A percentile compares a stretch with the other conserved stretches of the same genome.
phyloP scores from a whole-genome alignment of 2,888 invertebrate species.

The Stictocephala bisonia region DNA sequence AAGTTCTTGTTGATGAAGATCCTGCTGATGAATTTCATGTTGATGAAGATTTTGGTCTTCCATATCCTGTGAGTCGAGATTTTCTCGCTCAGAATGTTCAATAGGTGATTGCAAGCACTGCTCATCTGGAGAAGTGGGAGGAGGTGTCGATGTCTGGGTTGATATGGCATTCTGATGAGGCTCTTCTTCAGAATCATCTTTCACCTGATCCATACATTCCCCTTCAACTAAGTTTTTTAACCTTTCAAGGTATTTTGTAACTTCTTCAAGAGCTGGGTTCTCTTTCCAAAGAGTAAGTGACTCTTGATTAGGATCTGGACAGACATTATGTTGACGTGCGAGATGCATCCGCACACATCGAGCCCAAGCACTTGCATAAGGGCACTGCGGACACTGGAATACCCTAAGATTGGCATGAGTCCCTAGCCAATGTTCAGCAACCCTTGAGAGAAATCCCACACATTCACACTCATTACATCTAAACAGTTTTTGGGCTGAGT shows the following conservation, averaged over 20 bases:
- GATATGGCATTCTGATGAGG: slow-evolving; percentile 29
- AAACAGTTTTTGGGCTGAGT: slow-evolving; percentile 79
- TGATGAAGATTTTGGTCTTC: slow-evolving; percentile 20
- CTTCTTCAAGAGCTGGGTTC: slow-evolving; percentile 79
- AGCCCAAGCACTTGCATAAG: slow-evolving; percentile 81
- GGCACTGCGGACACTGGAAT: slow-evolving; percentile 75
- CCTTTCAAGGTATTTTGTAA: slow-evolving; percentile 76
- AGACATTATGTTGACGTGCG: slow-evolving; percentile 77
- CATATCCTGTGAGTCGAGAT: slow-evolving; percentile 3
- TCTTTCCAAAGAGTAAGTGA: slow-evolving; percentile 71
- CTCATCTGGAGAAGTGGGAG: slow-evolving; percentile 22
- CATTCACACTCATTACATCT: slow-evolving; percentile 81
- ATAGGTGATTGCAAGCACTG: slow-evolving; percentile 13
- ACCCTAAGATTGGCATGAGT: slow-evolving; percentile 76
- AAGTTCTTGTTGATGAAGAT: slow-evolving; percentile 21
- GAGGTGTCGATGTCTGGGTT: slow-evolving; percentile 28
- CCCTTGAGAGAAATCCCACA: slow-evolving; percentile 77
- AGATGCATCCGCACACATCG: slow-evolving; percentile 79
- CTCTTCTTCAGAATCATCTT: slow-evolving; percentile 32
- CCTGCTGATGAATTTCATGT: slow-evolving; percentile 22
- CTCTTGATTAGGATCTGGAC: slow-evolving; percentile 73
- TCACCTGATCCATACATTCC: slow-evolving; percentile 35
- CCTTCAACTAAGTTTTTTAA: slow-evolving; percentile 73
- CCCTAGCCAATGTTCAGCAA: slow-evolving; percentile 83
- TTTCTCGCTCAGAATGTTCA: neutral